Conservation (phyloP, 2,888 invertebrate species). For the Eustalomyia histrio region DNA sequence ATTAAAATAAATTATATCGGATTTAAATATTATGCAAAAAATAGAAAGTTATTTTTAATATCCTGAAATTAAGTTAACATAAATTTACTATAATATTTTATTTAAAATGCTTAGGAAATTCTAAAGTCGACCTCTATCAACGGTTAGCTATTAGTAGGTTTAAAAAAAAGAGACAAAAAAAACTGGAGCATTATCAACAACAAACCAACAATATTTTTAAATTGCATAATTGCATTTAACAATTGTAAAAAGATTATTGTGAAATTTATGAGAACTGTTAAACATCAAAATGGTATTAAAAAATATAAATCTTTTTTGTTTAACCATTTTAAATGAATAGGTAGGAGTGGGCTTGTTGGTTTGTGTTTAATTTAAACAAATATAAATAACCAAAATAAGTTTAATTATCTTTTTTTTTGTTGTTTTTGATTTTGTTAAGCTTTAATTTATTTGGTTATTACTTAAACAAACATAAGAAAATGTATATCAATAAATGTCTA, state of each 20-base stretch:
- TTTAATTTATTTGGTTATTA: slow-evolving; percentile 12
- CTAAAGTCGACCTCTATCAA: no score
- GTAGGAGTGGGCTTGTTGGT: slow-evolving; percentile 34
- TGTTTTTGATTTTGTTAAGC: not conserved
- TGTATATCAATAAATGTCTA: slow-evolving; percentile 51
- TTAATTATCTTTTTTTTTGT: slow-evolving; percentile 38
- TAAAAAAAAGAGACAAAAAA: not conserved
- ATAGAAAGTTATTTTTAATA: no score
- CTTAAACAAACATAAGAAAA: slow-evolving; percentile 3
- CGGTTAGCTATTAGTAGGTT: no score
- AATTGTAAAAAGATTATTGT: slow-evolving; percentile 11
- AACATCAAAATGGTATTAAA: slow-evolving; percentile 1
- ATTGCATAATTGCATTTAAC: slow-evolving; percentile 13
- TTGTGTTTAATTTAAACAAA: slow-evolving; percentile 23
- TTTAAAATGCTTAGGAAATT: no score
- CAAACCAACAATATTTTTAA: slow-evolving; percentile 10
- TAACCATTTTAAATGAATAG: not conserved
- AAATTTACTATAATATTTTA: no score
- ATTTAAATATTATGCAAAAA: no score
- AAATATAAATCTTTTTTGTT: slow-evolving; percentile 6
- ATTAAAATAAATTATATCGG: no score
- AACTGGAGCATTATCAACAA: slow-evolving; percentile 20
- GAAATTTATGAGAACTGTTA: slow-evolving; percentile 17
- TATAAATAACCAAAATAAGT: slow-evolving; percentile 28
- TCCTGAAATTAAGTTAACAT: no score